These are phyloP conservation scores for Merodon equestris DNA, from an alignment of 2,888 invertebrate genomes.

Conservation along the genomic window DNA sequence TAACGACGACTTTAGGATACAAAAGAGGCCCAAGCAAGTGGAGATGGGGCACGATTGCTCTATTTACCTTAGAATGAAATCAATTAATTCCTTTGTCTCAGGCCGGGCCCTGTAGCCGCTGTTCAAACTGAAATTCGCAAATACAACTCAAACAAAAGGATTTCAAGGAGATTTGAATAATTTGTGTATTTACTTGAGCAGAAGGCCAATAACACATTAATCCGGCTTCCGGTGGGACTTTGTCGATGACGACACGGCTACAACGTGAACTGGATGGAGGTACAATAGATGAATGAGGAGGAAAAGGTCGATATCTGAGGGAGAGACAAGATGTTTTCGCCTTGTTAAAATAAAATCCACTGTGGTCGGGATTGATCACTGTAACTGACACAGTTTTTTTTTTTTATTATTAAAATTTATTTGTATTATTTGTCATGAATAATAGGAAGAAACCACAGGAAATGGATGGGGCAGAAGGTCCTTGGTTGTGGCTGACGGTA, in stretches of 20 bases:
- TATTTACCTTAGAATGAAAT: conserved; percentile 43
- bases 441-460: no score
- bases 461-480: no score
- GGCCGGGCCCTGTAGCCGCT: conserved; percentile 12
- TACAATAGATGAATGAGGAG: conserved; percentile 4
- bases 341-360: conserved; percentile 22
- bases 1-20: conserved; percentile 3
- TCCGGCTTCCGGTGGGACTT: conserved; percentile 17
- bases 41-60: not conserved
- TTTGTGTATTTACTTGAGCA: conserved; percentile 55
- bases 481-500: no score
- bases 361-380: conserved; percentile 48
- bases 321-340: conserved; percentile 37
- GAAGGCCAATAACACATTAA: conserved; percentile 58
- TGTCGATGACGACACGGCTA: conserved; percentile 3
- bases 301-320: conserved; percentile 17
- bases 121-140: conserved; percentile 45
- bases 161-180: conserved; percentile 56
- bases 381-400: conserved; percentile 47
- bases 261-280: no score
- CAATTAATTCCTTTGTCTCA: conserved; percentile 42
- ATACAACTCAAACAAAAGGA: conserved; percentile 53
- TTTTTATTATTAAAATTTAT: conserved; percentile 44
- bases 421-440: conserved; percentile 55
- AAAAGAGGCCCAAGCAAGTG: no score